A percentile compares a stretch with the other conserved stretches of the same genome.
Evolutionary conservation across 2,113 vertebrate genomes (phyloP).

Genomic region (Oophaga pumilio): DNA sequence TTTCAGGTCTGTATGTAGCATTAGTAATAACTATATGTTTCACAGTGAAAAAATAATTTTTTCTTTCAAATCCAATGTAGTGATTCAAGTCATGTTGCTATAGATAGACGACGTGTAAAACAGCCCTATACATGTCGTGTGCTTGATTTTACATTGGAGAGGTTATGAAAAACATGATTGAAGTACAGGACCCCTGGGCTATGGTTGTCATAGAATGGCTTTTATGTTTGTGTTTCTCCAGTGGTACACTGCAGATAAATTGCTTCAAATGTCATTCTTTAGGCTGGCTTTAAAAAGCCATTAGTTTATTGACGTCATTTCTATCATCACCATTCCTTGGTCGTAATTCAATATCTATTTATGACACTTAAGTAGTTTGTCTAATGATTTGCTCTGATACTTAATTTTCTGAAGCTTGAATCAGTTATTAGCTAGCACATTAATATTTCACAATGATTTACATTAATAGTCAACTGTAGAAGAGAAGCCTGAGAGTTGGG

Average conservation of each 20-base stretch:
- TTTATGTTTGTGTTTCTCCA: slow-evolving; percentile 3
- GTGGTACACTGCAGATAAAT: background rate
- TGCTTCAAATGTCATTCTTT: slow-evolving; percentile 9
- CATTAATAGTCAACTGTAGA: background rate
- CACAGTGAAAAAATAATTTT: background rate
- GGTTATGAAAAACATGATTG: background rate
- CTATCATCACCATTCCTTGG: background rate
- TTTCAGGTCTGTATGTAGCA: background rate
- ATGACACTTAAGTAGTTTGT: background rate
- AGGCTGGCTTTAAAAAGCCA: background rate
- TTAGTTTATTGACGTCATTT: background rate
- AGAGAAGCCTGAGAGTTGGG: background rate
- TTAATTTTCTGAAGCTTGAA: background rate
- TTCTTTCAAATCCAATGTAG: background rate
- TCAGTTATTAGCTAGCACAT: background rate
- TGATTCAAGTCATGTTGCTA: background rate
- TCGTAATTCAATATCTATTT: background rate
- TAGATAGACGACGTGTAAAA: background rate
- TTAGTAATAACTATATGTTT: background rate
- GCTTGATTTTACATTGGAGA: background rate
- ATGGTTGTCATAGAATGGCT: background rate
- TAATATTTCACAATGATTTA: background rate
- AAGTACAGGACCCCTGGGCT: background rate
- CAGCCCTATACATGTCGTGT: background rate
- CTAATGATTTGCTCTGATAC: background rate